Evolutionary conservation across 2,888 invertebrate species (phyloP).

Genomic region (Brachypterus glaber): DNA sequence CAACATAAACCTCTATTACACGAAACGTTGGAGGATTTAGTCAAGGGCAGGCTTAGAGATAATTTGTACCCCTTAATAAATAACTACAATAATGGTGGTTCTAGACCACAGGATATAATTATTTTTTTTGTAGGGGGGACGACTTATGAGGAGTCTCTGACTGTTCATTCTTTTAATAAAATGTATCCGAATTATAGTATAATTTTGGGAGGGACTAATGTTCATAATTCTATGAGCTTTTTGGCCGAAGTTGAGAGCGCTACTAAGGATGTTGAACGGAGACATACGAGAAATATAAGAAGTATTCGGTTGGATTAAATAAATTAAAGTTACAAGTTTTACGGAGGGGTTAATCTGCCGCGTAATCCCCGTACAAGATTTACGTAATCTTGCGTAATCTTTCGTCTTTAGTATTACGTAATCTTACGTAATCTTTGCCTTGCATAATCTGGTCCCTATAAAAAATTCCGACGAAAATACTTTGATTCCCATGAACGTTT

Average conservation of each 20-base stretch:
- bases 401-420: too few species aligned
- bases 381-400: too few species aligned
- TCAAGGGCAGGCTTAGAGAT: slow-evolving; percentile 84
- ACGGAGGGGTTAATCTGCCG: too few species aligned
- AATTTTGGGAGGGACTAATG: slow-evolving; percentile 81
- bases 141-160: slow-evolving; percentile 90
- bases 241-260: slow-evolving; percentile 63
- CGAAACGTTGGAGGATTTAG: slow-evolving; percentile 80
- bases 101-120: slow-evolving; percentile 85
- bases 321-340: too few species aligned
- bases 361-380: too few species aligned
- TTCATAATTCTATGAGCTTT: slow-evolving; percentile 82
- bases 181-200: slow-evolving; percentile 66
- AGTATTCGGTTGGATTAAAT: slow-evolving; percentile 28
- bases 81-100: slow-evolving; percentile 46
- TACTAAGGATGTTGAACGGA: slow-evolving; percentile 54
- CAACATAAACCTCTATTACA: slow-evolving; percentile 92
- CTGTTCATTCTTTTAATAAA: slow-evolving; percentile 71
- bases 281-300: slow-evolving; percentile 29
- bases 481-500: too few species aligned
- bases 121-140: slow-evolving; percentile 94
- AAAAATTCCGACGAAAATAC: too few species aligned
- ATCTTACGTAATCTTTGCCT: too few species aligned
- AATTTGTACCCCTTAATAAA: slow-evolving; percentile 77
- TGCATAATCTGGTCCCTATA: too few species aligned